These are phyloP conservation scores for Psittacula echo DNA, from an alignment of 2,797 vertebrate genomes.

Conservation along the genomic window DNA sequence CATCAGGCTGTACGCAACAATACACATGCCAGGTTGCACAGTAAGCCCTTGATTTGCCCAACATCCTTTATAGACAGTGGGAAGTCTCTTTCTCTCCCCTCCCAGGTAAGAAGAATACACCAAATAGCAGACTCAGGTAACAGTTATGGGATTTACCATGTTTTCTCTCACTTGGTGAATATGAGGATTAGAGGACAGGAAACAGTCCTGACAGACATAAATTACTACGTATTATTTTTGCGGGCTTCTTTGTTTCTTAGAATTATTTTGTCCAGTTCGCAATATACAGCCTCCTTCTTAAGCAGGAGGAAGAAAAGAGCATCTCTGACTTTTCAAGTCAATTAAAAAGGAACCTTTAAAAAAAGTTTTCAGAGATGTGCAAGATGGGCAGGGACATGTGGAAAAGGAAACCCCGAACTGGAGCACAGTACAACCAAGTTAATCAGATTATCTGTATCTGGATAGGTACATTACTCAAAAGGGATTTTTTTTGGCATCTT, in stretches of 20 bases:
- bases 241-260: neutral
- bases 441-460: neutral
- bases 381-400: neutral
- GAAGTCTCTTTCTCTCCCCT: neutral
- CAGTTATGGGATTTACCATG: neutral
- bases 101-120: neutral
- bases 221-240: neutral
- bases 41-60: neutral
- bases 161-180: neutral
- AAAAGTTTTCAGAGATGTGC: neutral
- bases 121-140: neutral
- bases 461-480: neutral
- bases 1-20: neutral
- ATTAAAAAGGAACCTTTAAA: neutral
- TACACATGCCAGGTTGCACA: neutral
- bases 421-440: neutral
- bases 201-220: neutral
- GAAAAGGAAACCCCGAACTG: neutral
- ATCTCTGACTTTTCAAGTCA: neutral
- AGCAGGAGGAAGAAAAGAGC: neutral
- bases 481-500: neutral
- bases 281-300: neutral
- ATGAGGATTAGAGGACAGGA: neutral
- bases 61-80: neutral
- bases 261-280: neutral